These are phyloP conservation scores for Lycopodina hypogea DNA, from an alignment of 37 sponge, comb jelly and placozoan species.

Conservation along the genomic window DNA sequence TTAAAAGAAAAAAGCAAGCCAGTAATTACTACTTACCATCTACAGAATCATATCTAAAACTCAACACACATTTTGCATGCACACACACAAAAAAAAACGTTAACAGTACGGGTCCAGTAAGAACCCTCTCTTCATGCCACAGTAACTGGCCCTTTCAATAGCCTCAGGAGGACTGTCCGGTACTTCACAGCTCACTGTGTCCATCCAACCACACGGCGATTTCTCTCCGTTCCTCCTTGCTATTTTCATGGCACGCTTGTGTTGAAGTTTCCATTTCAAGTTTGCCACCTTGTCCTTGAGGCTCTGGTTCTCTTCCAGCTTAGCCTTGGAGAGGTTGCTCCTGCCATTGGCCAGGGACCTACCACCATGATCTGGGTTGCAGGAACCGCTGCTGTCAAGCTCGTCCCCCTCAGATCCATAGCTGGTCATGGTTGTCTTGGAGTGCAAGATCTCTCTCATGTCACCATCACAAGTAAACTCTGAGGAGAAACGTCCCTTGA, in stretches of 20 bases:
- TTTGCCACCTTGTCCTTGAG: slow-evolving; percentile 54
- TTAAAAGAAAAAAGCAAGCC: no score
- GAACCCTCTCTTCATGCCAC: slow-evolving; percentile 65
- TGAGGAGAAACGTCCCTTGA: slow-evolving; percentile 68
- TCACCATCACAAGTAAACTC: slow-evolving; percentile 68
- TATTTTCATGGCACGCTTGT: slow-evolving; percentile 28
- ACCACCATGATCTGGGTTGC: neutral
- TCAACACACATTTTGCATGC: no score
- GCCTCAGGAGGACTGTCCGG: slow-evolving; percentile 14
- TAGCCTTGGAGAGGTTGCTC: slow-evolving; percentile 19
- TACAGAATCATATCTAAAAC: no score
- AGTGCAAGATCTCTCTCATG: slow-evolving; percentile 63
- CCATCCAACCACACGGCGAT: slow-evolving; percentile 71
- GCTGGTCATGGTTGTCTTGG: slow-evolving; percentile 64
- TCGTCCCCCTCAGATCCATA: slow-evolving; percentile 25
- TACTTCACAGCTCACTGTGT: slow-evolving; percentile 37
- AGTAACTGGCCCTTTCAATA: slow-evolving; percentile 20
- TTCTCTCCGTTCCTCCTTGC: slow-evolving; percentile 45
- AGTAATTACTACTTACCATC: no score
- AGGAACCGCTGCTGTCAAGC: neutral
- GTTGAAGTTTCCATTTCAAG: slow-evolving; percentile 58
- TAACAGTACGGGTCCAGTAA: slow-evolving; percentile 10
- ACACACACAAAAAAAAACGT: no score
- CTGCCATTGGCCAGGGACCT: neutral
- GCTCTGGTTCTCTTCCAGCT: slow-evolving; percentile 48